phyloP scores from a whole-genome alignment of 1,140 invertebrate genomes.

The Melanaphis sacchari region DNA sequence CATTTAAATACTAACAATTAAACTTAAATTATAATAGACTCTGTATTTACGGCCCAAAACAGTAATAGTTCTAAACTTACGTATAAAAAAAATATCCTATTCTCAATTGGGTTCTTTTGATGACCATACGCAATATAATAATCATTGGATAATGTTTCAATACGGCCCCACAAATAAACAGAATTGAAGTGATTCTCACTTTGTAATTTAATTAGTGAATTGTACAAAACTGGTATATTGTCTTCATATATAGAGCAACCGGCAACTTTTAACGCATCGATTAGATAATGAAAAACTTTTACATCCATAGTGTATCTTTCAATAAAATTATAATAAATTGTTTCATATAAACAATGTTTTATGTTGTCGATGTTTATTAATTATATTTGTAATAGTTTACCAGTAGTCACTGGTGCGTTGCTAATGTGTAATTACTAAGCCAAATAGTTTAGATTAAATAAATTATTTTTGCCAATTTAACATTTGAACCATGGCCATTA shows the following conservation, averaged over 20 bases:
- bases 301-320: neutral
- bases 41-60: neutral
- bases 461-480: neutral
- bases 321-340: neutral
- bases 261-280: neutral
- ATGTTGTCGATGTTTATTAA: neutral
- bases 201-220: constrained; percentile 42
- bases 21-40: neutral
- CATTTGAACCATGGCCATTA: neutral
- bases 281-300: neutral
- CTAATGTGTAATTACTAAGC: too few relatives aligned
- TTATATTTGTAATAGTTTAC: neutral
- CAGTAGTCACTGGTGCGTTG: neutral
- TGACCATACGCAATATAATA: constrained; percentile 47
- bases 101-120: neutral
- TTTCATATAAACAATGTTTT: neutral
- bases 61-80: neutral
- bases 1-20: neutral
- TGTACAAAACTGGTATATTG: constrained; percentile 30
- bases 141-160: neutral
- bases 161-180: constrained; percentile 30
- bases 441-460: neutral
- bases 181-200: constrained; percentile 46
- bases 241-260: neutral
- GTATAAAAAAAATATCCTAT: constrained; percentile 43